Base-by-base conservation (phyloP, 2,797 vertebrate genomes). In the Knipowitschia caucasica region DNA sequence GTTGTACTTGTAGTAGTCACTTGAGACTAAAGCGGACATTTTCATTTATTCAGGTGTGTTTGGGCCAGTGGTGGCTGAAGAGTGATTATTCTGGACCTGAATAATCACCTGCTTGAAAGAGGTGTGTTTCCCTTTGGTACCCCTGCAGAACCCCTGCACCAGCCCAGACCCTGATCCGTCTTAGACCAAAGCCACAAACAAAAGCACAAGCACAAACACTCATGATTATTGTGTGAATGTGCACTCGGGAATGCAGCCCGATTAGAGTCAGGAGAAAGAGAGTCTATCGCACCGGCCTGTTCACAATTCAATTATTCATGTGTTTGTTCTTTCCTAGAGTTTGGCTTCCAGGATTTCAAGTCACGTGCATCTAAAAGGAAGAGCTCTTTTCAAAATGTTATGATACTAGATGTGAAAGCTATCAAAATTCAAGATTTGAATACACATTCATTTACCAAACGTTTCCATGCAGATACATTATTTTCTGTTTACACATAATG, bases 111-210 rank as follows among this genome's bases (percentile, higher is more conserved):
- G 2, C 20, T 5, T 21, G 4, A 30, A 33, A n/a, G 14, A 7
- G 29, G 33, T 25, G 33, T 56, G 4, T n/a, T 33, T 58, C 64
- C 68, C 49, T 45, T 58, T 62, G 56, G 61, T 57, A 56, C 11
- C 62, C 59, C 55, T 6, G 65, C 51, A 58, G n/a, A n/a, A n/a
- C n/a, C n/a, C n/a, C n/a, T n/a, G 11, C 59, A 56, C 53, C 11
- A 62, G 51, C 80, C 63, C 59, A 81, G 23, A 74, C 69, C 49
- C 67, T 80, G 73, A 83, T 77, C 80, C 75, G 29, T 73, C 75
- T 82, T 78, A 81, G 73, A 64, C 63, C 54, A 81, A 86, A 83
- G 69, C 74, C 73, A 61, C 55, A 49, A 77, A 87, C 82, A 84
- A 85, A 79, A 73, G 54, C 70, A 61, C 5, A 26, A 80, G 20